Base-by-base conservation (phyloP, 2,797 vertebrate genomes). In the Helostoma temminkii region DNA sequence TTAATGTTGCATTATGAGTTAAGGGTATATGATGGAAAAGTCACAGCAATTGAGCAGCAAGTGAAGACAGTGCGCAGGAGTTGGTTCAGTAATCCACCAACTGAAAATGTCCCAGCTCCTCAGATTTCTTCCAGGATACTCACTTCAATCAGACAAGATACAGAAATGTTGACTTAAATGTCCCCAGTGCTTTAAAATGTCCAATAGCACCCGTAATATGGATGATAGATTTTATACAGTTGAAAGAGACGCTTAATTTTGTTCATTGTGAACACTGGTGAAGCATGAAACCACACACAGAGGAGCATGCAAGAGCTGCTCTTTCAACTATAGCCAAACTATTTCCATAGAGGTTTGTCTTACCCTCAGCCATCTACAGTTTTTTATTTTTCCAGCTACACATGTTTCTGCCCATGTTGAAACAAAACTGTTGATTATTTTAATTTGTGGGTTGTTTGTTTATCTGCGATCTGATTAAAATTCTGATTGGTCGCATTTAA, bases 291-390 rank as follows among this genome's bases (percentile, higher is more conserved):
- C 88, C 87, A 83, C 89, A 91, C 72, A 82, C 70, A 66, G 72
- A 85, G 82, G 62, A 87, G 79, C 78, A 76, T 69, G 76, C 72
- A 30, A 76, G 64, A 79, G 81, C 68, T 68, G 70, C 64, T 67
- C 90, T 91, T 92, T 92, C 67, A 90, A 88, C 81, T 72, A 0
- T 22, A 50, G 88, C 90, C 92, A 93, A 85, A 81, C 58, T 52
- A 57, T 64, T 76, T 88, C 78, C 65, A 52, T 3, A 16, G 82
- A 86, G 76, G 52, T 47, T 82, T 73, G 56, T 74, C 61, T 75
- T 79, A 76, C 67, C 61, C 21, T 83, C 61, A 43, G 36, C 54
- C 19, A 62, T 75, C 50, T 37, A 1, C 55, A 56, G 25, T 42
- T 39, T 68, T n/a, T n/a, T n/a, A n/a, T n/a, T n/a, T 77, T 86